Evolutionary conservation across 92 coral and sea anemone species (phyloP), one percentile per base, ranked within the genome.

Genomic region (Nematostella vectensis): DNA sequence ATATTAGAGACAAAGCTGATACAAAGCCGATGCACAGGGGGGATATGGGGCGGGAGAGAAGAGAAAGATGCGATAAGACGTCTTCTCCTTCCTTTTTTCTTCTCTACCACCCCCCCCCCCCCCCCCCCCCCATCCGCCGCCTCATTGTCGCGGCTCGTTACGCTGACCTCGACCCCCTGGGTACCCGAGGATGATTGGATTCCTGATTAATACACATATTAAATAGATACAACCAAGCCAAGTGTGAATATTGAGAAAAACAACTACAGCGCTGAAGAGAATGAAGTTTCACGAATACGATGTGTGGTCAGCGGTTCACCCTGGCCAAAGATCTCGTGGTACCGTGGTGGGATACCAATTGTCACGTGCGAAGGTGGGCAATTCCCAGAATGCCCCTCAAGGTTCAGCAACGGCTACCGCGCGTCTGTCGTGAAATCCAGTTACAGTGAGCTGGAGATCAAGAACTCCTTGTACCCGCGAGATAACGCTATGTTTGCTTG

Each of bases 261-360:
- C 15, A 6, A 8, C 51, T 19, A 10, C 12, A 45, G 51, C 23
- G 18, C 51, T 4, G 12, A 11, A 13, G 63, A 66, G 36, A 28
- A 31, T 21, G 23, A 29, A 1, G 15, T 28, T 0, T 31, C 55
- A 19, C 59, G 11, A 0, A 30, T 85, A 10, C 39, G 19, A 1
- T 63, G 79, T 36, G 40, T 51, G 27, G 75, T 71, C 27, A 62
- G 50, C 8, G 95, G 95, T 3, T 81, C 95, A 37, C 87, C 82
- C 3, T 33, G 28, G 23, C 95, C 95, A 4, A 68, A 49, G 6
- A 60, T 85, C 29, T 57, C 52, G 27, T 76, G 88, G 79, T 39
- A 39, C 50, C 71, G 52, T 27, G 59, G 69, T 26, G 57, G 26
- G 8, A 33, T 9, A 27, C 16, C 29, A 25, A 22, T 74, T 13